A percentile compares a stretch with the other conserved stretches of the same genome.
These are phyloP conservation scores for Drosophila siamana DNA, from an alignment of 2,888 invertebrate species.

Conservation along the genomic window DNA sequence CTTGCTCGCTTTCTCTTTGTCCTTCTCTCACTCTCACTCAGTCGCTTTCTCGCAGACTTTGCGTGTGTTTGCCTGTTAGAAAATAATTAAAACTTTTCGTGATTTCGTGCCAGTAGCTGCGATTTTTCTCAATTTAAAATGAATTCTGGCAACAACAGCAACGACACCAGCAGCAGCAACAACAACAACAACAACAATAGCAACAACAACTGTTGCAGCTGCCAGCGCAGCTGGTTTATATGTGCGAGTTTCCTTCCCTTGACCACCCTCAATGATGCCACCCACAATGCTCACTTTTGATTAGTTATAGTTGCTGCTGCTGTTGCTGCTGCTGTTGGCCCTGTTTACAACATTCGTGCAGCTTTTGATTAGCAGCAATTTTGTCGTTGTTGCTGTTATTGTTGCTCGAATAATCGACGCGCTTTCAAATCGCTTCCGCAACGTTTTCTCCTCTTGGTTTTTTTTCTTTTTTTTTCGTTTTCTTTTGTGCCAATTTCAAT, in stretches of 20 bases:
- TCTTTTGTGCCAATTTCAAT: conserved; percentile 46
- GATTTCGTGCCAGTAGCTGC: conserved; percentile 77
- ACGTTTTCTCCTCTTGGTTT: conserved; percentile 25
- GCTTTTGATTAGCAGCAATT: conserved; percentile 73
- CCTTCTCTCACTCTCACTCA: conserved; percentile 1
- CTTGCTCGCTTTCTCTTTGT: background rate
- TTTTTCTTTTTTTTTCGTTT: conserved; percentile 9
- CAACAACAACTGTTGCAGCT: conserved; percentile 34
- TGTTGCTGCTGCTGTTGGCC: conserved; percentile 33
- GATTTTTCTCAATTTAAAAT: conserved; percentile 79
- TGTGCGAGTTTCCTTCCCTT: conserved; percentile 41
- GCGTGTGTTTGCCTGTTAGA: conserved; percentile 77
- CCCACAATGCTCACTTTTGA: conserved; percentile 55
- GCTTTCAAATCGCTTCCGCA: conserved; percentile 61
- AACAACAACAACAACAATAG: conserved; percentile 33
- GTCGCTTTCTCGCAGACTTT: conserved; percentile 9
- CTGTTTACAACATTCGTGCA: conserved; percentile 67
- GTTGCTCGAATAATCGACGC: conserved; percentile 54
- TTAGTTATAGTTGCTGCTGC: conserved; percentile 45
- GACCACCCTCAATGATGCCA: conserved; percentile 16
- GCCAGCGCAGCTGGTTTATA: conserved; percentile 8
- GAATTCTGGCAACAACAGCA: conserved; percentile 63
- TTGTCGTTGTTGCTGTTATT: conserved; percentile 27
- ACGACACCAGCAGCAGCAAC: no score
- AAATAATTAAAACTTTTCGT: conserved; percentile 79